These are phyloP conservation scores for Phenganax stokvisi DNA, from an alignment of 92 coral and sea anemone species.

Conservation along the genomic window DNA sequence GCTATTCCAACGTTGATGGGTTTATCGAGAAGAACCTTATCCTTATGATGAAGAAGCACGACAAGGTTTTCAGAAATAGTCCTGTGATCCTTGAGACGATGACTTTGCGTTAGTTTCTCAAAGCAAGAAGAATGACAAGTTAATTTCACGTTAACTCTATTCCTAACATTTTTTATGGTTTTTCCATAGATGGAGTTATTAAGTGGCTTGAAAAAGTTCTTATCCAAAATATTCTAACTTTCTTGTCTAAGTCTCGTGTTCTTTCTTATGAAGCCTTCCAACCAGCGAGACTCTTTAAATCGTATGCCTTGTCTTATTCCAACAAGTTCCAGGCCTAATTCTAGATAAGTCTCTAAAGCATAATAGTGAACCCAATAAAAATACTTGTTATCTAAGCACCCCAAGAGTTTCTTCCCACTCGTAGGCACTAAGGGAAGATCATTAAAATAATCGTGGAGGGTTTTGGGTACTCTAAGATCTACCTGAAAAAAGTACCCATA, in stretches of 20 bases:
- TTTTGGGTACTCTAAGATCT: constrained; percentile 11
- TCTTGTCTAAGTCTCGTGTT: neutral
- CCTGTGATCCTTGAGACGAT: neutral
- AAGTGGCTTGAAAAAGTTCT: neutral
- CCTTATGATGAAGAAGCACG: neutral
- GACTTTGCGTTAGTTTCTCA: neutral
- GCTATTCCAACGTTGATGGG: neutral
- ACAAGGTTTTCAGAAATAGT: neutral
- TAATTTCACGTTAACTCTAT: neutral
- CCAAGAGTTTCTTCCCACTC: neutral
- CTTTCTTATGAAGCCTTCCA: neutral
- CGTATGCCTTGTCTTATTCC: neutral
- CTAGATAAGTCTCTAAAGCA: neutral
- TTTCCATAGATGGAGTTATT: neutral
- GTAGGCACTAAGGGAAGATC: neutral
- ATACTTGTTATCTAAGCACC: neutral
- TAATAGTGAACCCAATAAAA: neutral
- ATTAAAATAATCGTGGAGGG: neutral
- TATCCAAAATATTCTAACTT: neutral
- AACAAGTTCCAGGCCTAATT: neutral
- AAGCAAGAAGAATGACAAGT: neutral
- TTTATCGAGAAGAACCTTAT: neutral
- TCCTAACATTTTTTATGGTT: neutral
- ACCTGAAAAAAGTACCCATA: neutral
- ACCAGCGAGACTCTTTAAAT: neutral